Evolutionary conservation across 2,113 vertebrate genomes (phyloP).

Genomic region (Lanius ludovicianus): DNA sequence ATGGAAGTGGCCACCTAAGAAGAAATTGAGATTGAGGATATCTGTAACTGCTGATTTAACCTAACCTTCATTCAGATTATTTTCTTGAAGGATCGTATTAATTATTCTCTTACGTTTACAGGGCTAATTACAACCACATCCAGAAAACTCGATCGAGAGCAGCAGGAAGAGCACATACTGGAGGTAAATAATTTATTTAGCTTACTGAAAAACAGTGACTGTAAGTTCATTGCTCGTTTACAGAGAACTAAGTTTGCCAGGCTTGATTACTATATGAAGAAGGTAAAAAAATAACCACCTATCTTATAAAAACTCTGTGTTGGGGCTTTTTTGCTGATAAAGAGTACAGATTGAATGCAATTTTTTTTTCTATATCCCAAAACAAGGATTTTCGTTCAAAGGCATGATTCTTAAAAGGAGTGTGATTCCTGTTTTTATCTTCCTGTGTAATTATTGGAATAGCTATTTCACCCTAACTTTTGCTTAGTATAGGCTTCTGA

Average conservation of each 20-base stretch:
- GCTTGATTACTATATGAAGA: not conserved
- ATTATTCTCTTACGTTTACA: conserved; percentile 61
- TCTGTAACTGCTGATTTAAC: not conserved
- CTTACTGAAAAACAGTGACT: not conserved
- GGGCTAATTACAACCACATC: conserved; percentile 94
- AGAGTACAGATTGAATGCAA: not conserved
- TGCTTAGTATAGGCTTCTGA: not conserved
- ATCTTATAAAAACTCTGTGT: not conserved
- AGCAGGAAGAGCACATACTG: conserved; percentile 93
- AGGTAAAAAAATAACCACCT: not conserved
- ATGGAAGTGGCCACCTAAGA: not conserved
- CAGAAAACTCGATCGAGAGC: conserved; percentile 92
- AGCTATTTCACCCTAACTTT: not conserved
- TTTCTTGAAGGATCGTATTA: conserved; percentile 7
- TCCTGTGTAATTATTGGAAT: not conserved
- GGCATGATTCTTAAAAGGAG: not conserved
- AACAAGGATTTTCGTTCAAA: not conserved
- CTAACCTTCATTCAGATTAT: not conserved
- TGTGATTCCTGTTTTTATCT: not conserved
- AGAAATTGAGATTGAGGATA: not conserved
- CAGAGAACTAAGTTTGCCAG: not conserved
- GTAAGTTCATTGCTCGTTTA: not conserved
- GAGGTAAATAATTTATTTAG: conserved; percentile 81
- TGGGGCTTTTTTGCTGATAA: not conserved
- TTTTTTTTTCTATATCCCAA: not conserved